Base-by-base conservation (phyloP, 2,888 invertebrate species). In the Dicyrtoma fusca region DNA sequence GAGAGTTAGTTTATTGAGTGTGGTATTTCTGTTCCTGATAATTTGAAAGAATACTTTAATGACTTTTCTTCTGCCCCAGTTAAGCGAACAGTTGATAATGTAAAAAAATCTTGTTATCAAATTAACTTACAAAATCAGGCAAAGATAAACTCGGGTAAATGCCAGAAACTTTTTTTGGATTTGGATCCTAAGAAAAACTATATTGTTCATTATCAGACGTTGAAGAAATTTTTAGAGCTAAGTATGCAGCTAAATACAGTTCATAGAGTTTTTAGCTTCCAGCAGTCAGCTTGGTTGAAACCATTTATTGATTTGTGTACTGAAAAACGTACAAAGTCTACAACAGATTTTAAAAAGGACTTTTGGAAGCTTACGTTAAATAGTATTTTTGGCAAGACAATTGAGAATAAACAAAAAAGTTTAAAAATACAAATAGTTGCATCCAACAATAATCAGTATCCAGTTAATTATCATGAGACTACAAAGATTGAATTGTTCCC, bases 1-100 rank as follows among this genome's bases (percentile, higher is more conserved):
- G 83, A n/a, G n/a, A n/a, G 82, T 0, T 84, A 82, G 72, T 81
- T 84, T 34, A 76, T 85, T 3, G 83, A 85, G 75, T 84, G 85
- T 4, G 84, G 85, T 73, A 71, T 85, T 26, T 80, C 82, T 42
- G 85, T 85, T 78, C 83, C 84, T 4, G 19, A 78, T 17, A 69
- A 81, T 17, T 71, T 83, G 42, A 84, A 85, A 71, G 81, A 82
- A 53, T 8, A 49, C 6, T 84, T 82, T 66, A 81, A 80, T 73
- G 81, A 82, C 72, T 81, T 82, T 68, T 82, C 83, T 4, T 74
- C 82, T 45, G 73, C 74, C 49, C 77, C 79, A 5, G 72, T 25
- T 1, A 71, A 57, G n/a, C 51, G 65, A 21, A 14, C 1, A 8
- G 44, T 70, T 10, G 44, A 55, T 26, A 19, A 19, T 0, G 49